phyloP scores from a whole-genome alignment of 2,113 vertebrate genomes.

The Aramus guarauna region DNA sequence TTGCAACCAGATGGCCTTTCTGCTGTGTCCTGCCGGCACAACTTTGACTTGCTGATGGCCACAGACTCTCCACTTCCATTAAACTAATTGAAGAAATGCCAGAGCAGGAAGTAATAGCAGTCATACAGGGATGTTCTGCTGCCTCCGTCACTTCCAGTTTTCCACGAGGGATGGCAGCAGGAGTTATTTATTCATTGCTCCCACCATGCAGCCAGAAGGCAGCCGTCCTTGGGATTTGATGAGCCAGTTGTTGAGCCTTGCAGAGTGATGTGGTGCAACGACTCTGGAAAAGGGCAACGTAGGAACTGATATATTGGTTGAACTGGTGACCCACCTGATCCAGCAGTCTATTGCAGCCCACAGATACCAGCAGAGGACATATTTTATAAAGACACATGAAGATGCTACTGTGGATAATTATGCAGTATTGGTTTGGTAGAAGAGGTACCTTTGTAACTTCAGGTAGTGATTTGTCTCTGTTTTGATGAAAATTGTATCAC shows the following conservation, averaged over 20 bases:
- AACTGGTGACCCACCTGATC: neutral
- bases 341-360: neutral
- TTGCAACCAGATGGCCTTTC: neutral
- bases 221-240: neutral
- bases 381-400: neutral
- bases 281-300: neutral
- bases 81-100: neutral
- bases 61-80: neutral
- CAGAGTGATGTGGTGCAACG: neutral
- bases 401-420: neutral
- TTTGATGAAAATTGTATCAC: neutral
- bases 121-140: neutral
- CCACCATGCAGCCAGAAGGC: neutral
- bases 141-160: neutral
- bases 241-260: neutral
- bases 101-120: neutral
- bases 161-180: neutral
- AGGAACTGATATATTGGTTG: neutral
- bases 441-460: neutral
- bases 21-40: neutral
- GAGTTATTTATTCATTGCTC: neutral
- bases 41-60: neutral
- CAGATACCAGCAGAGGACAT: neutral
- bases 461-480: neutral
- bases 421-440: neutral